Conservation (phyloP, 2,113 vertebrate genomes). For the Chamaea fasciata region DNA sequence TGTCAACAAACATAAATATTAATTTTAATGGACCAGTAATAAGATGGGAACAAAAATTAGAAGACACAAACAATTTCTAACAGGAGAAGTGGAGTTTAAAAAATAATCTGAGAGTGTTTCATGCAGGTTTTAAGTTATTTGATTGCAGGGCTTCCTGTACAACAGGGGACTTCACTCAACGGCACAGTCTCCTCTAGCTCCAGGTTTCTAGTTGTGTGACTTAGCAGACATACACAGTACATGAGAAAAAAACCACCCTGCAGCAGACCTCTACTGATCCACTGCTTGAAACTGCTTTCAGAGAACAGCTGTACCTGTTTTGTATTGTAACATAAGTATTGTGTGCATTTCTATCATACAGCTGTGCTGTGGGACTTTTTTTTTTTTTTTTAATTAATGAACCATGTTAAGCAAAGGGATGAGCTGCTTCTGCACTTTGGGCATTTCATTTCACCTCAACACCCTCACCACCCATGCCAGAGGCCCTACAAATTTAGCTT, state of each 20-base stretch:
- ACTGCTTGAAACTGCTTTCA: not conserved
- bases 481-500: not conserved
- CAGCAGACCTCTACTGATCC: not conserved
- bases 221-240: not conserved
- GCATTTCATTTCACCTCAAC: not conserved
- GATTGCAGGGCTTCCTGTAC: not conserved
- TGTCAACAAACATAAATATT: not conserved
- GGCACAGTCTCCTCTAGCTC: not conserved
- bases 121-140: not conserved
- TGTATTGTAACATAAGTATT: not conserved
- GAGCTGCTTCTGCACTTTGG: not conserved
- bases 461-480: not conserved
- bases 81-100: not conserved
- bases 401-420: not conserved
- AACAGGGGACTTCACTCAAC: not conserved
- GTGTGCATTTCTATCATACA: not conserved
- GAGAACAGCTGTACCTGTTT: not conserved
- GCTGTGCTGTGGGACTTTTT: not conserved
- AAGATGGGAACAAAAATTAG: not conserved
- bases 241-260: not conserved
- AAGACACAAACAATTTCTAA: not conserved
- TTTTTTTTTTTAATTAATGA: not conserved
- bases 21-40: not conserved
- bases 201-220: not conserved
- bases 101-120: not conserved